Base-by-base conservation (phyloP, 92 coral and sea anemone genomes). In the Porites cylindrica region DNA sequence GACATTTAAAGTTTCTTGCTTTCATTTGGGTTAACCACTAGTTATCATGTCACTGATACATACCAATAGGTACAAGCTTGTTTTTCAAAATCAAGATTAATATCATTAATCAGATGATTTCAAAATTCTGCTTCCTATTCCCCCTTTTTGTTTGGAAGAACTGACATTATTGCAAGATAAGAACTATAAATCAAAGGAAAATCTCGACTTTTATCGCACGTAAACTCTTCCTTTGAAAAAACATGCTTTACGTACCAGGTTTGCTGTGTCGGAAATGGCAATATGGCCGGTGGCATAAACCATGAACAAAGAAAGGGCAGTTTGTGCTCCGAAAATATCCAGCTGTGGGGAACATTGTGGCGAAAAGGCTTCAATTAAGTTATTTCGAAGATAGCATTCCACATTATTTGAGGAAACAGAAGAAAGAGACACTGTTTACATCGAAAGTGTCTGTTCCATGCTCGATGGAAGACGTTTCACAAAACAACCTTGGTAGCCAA, bases 211-310 rank as follows among this genome's bases (percentile, higher is more conserved):
- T 18, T 16, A 14, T 12, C 24, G 10, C 11, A 68, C 51, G 32
- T 1, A 26, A 18, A 26, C 53, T 61, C 29, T 75, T 32, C 20
- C 21, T 54, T 24, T 66, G 0, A 4, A 38, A 32, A 56, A 21
- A 50, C 79, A 56, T 51, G 54, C 73, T 65, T 9, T 58, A 64
- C 24, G 54, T 92, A 89, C 98, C 99, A 61, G 98, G 96, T 84
- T 88, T 97, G 56, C 96, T 93, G 80, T 97, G 99, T 76, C 99
- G 95, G 88, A 97, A 97, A 71, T 97, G 99, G 92, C 99, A 97
- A 80, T 92, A 97, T 32, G 99, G 99, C 50, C 99, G 95, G 82
- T 97, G 99, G 82, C 99, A 97, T 26, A 97, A 78, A 26, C 98
- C 99, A 78, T 97, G 99, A 54, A 93, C 95, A 79, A 93, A 97